phyloP scores from a whole-genome alignment of 2,888 invertebrate genomes.

The Isoperla grammatica region DNA sequence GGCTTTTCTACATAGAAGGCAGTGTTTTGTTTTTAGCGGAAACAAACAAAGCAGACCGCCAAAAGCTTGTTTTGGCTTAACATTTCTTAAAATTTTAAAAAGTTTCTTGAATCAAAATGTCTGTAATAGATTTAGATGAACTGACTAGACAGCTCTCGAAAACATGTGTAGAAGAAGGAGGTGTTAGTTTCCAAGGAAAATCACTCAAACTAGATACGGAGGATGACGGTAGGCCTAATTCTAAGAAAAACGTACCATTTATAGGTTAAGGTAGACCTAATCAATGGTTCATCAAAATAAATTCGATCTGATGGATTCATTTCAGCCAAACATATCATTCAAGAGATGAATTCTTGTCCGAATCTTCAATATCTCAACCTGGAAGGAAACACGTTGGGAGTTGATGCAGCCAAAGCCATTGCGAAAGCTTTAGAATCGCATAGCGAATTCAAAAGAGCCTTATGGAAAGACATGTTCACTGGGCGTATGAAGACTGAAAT shows the following conservation, averaged over 20 bases:
- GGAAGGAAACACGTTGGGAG: constrained; percentile 91
- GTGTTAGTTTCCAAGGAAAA: constrained; percentile 77
- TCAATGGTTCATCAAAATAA: background rate
- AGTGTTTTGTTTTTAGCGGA: no score
- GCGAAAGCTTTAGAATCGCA: constrained; percentile 72
- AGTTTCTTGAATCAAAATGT: constrained; percentile 42
- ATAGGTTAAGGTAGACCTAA: background rate
- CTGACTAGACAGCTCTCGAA: constrained; percentile 42
- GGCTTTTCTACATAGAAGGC: no score
- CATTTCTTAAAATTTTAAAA: background rate
- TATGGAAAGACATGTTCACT: constrained; percentile 97
- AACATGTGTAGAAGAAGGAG: constrained; percentile 41
- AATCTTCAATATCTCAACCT: constrained; percentile 69
- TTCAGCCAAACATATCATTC: constrained; percentile 65
- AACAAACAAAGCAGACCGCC: no score
- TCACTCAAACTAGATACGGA: constrained; percentile 71
- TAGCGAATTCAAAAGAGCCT: constrained; percentile 69
- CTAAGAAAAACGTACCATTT: background rate
- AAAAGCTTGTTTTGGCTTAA: no score
- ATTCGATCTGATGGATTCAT: constrained; percentile 23
- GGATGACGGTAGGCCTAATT: constrained; percentile 66
- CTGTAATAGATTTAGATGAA: constrained; percentile 52
- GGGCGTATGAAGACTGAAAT: constrained; percentile 93
- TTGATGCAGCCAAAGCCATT: constrained; percentile 80
- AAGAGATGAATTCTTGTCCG: constrained; percentile 65